Percentiles rank a stretch among this genome's conserved stretches.
Evolutionary conservation across 2,888 invertebrate genomes (phyloP).

Genomic region (Chaetogeoica ovagalla): DNA sequence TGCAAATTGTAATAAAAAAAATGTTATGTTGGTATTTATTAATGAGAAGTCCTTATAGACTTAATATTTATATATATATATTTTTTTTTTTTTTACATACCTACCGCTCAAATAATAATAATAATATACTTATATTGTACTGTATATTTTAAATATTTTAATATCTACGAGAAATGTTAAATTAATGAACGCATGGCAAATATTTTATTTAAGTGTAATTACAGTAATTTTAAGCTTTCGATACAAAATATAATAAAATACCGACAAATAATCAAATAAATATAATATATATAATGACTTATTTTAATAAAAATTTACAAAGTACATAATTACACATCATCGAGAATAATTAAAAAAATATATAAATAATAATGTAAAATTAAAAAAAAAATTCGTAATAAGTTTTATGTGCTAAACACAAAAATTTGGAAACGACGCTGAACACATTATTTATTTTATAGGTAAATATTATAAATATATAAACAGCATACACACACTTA

Average conservation of each 20-base stretch:
- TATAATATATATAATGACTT: conserved; percentile 9
- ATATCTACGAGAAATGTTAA: not conserved
- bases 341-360: conserved; percentile 7
- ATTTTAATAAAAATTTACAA: conserved; percentile 32
- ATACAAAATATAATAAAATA: conserved; percentile 38
- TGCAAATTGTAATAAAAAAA: too few species aligned
- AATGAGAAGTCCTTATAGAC: too few species aligned
- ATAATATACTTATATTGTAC: not conserved
- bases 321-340: conserved; percentile 30
- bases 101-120: not conserved
- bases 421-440: conserved; percentile 30
- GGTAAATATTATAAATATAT: conserved; percentile 18
- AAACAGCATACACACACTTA: not conserved
- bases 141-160: not conserved
- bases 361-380: not conserved
- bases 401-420: conserved; percentile 29
- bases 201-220: conserved; percentile 20
- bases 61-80: not conserved
- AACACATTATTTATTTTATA: conserved; percentile 35
- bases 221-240: conserved; percentile 15
- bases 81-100: not conserved
- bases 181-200: not conserved
- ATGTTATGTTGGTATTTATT: too few species aligned
- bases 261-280: conserved; percentile 11
- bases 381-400: not conserved